Evolutionary conservation across 2,797 vertebrate genomes (phyloP).

Genomic region (Sebastes hubbsi): DNA sequence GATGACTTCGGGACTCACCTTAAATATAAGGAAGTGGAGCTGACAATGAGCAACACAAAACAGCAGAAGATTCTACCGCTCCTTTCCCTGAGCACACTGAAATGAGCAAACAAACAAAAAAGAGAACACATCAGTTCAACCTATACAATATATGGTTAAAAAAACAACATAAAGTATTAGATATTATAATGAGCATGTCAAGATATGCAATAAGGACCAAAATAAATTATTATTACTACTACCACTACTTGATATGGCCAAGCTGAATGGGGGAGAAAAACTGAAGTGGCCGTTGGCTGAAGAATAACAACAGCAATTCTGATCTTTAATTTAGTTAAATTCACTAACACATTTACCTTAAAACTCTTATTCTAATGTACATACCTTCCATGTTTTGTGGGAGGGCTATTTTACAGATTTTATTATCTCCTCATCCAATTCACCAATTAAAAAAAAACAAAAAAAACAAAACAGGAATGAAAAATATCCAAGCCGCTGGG

Average conservation of each 20-base stretch:
- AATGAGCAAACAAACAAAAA: background rate
- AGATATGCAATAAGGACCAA: background rate
- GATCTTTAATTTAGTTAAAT: background rate
- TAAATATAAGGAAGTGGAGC: background rate
- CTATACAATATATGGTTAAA: background rate
- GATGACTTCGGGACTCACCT: background rate
- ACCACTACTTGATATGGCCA: background rate
- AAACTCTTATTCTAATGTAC: background rate
- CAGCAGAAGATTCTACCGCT: rapidly evolving
- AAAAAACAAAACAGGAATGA: background rate
- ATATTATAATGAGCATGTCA: too few relatives aligned
- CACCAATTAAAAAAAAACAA: background rate
- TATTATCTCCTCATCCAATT: background rate
- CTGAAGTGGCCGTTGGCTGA: background rate
- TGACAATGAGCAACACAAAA: background rate
- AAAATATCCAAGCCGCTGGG: too few relatives aligned
- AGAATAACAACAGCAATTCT: background rate
- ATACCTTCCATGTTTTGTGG: background rate
- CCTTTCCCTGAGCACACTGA: background rate
- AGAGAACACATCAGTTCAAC: background rate
- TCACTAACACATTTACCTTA: background rate
- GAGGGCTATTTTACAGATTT: background rate
- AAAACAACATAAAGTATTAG: background rate
- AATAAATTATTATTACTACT: background rate
- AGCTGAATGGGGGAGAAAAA: background rate